Percentiles rank a stretch among this genome's conserved stretches.
These are phyloP conservation scores for Plagodis dolabraria DNA, from an alignment of 2,888 invertebrate genomes.

Conservation along the genomic window DNA sequence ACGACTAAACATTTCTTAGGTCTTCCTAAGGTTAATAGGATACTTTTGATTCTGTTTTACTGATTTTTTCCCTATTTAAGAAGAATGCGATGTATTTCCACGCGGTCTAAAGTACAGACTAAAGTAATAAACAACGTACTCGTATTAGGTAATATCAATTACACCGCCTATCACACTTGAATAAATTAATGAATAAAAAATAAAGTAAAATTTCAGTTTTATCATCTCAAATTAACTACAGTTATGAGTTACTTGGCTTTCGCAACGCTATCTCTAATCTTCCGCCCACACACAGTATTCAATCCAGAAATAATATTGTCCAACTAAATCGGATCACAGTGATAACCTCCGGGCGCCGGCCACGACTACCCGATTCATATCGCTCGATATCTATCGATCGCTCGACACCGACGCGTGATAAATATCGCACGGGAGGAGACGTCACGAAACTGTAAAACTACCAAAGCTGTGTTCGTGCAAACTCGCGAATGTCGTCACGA, in stretches of 20 bases:
- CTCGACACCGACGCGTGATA: conserved; percentile 32
- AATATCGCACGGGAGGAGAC: conserved; percentile 21
- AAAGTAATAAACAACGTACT: too few relatives aligned
- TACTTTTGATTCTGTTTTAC: too few relatives aligned
- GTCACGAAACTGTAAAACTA: conserved; percentile 20
- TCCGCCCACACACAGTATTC: conserved; percentile 22
- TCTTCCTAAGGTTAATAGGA: too few relatives aligned
- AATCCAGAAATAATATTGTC: conserved; percentile 32
- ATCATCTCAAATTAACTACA: not conserved
- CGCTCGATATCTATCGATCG: conserved; percentile 38
- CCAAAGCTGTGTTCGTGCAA: conserved; percentile 62
- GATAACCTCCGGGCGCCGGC: conserved; percentile 35
- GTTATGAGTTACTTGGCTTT: conserved; percentile 5
- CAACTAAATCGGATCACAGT: conserved; percentile 22
- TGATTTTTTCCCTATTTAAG: too few relatives aligned
- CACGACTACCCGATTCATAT: conserved; percentile 16
- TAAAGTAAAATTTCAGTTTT: not conserved
- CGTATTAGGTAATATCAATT: too few relatives aligned
- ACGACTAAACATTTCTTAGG: too few relatives aligned
- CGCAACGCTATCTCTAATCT: conserved; percentile 12
- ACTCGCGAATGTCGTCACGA: conserved; percentile 71
- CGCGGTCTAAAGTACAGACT: too few relatives aligned
- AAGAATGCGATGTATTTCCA: too few relatives aligned
- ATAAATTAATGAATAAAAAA: not conserved
- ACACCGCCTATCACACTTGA: too few relatives aligned